Base-by-base conservation (phyloP, 2,113 vertebrate genomes). In the Pristiophorus japonicus region DNA sequence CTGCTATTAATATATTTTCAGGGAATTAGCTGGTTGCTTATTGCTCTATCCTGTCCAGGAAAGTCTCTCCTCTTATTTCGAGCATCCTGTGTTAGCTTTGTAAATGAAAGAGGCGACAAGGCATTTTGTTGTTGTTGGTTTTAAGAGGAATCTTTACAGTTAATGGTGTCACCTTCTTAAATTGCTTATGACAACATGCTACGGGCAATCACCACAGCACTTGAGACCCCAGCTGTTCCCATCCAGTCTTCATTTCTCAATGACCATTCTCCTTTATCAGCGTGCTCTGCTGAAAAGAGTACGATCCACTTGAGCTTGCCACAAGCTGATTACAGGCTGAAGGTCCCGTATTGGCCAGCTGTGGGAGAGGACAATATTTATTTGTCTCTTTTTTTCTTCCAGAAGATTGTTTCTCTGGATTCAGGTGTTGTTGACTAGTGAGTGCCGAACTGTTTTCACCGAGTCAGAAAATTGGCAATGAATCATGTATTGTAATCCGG, bases 181-280 rank as follows among this genome's bases (percentile, higher is more conserved):
- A 94, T 94, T 94, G 92, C 92, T 94, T 94, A 66, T 94, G 92
- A 67, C 92, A 94, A 94, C n/a, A 65, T 94, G 92, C 63, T 94
- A 94, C 20, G 38, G 92, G 92, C 92, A 94, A 94, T 94, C 63
- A 45, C 38, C 38, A 66, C 10, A 45, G 63, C 63, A 94, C 92
- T 67, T 42, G 93, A 94, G 65, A 22, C 65, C 65, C 93, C 93
- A 94, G 93, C 93, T 94, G 93, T 70, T 94, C 45, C 65, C 93
- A 47, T 62, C 93, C 65, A 70, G 65, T 47, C 63, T 62, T 94
- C 93, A 94, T 94, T 94, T 70, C 93, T 94, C 93, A 66, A 47
- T 94, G 92, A 94, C 92, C 63, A 66, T 45, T 94, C 65, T 38
- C 65, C 93, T 94, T 94, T 94, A 94, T 70, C 93, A 70, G 66